Evolutionary conservation across 2,797 vertebrate species (phyloP), one percentile per base, ranked within the genome.

Genomic region (Acipenser oxyrinchus): DNA sequence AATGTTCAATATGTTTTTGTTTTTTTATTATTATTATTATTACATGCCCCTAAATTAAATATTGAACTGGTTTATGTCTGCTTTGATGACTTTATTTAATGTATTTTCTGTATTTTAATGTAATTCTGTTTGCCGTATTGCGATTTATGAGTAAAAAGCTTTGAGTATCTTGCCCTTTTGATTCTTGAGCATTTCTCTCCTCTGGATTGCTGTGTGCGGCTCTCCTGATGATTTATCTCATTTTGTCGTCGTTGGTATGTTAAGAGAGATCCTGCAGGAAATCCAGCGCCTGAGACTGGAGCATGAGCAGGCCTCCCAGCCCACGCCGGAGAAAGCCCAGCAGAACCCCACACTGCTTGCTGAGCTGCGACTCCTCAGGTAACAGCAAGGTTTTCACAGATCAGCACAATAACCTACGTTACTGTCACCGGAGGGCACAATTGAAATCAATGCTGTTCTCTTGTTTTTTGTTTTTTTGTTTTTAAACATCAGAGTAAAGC

Each of bases 291-390:
- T 98, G 49, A 86, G 96, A 59, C 82, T 99, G 80, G 95, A 98
- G 67, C 96, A 98, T 0, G 95, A 98, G 23, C 94, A 98, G 73
- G 96, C 96, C 1, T 99, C 96, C 2, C 95, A 99, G 75, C 95
- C 95, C 13, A 99, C 96, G 1, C 96, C 95, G 0, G 96, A 98
- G 78, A 97, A 97, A 75, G 96, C 94, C 60, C 95, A 97, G 80
- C 96, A 99, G 86, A 99, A 97, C 84, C 96, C 96, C 1, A 97
- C 95, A 0, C 77, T 99, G 0, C 79, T 99, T 74, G 95, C 96
- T 0, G 96, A 99, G 70, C 91, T 99, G 13, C 76, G 95, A 53
- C 90, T 98, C 3, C 90, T 99, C 67, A 89, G 96, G 96, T 97
- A 76, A 78, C 51, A 13, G 10, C 37, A 37, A 37, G 37, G 37